Conservation (phyloP, 2,888 invertebrate genomes). For the Drosophila rellima region DNA sequence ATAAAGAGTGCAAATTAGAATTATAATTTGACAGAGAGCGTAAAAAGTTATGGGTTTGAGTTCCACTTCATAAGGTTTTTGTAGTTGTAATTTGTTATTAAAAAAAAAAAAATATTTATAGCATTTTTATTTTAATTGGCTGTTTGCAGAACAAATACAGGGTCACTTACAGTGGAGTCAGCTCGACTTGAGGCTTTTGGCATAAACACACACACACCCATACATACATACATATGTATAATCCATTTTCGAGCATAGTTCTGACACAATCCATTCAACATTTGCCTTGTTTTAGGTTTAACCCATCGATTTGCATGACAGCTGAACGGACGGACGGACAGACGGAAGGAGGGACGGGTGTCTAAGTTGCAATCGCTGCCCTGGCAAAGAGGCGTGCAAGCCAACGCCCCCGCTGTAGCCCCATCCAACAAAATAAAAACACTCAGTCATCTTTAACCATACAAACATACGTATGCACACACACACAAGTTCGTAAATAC, state of each 20-base stretch:
- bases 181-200: no score
- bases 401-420: constrained; percentile 36
- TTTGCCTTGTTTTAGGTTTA: constrained; percentile 35
- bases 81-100: no score
- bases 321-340: neutral
- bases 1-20: no score
- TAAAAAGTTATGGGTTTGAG: no score
- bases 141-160: no score
- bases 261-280: constrained; percentile 35
- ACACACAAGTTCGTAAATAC: constrained; percentile 7
- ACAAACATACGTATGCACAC: constrained; percentile 3
- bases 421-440: constrained; percentile 5
- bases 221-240: constrained; percentile 1
- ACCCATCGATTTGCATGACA: constrained; percentile 50
- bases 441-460: constrained; percentile 30
- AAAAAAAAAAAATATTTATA: no score
- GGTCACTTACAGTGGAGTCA: no score
- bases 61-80: no score
- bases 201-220: neutral
- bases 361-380: constrained; percentile 42
- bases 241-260: constrained; percentile 13
- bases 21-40: no score
- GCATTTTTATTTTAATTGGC: no score
- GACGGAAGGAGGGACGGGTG: neutral
- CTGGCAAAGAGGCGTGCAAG: constrained; percentile 37